Percentiles rank a stretch among this genome's conserved stretches.
These are phyloP conservation scores for Amphipyra tragopoginis DNA, from an alignment of 2,888 invertebrate genomes.

Conservation along the genomic window DNA sequence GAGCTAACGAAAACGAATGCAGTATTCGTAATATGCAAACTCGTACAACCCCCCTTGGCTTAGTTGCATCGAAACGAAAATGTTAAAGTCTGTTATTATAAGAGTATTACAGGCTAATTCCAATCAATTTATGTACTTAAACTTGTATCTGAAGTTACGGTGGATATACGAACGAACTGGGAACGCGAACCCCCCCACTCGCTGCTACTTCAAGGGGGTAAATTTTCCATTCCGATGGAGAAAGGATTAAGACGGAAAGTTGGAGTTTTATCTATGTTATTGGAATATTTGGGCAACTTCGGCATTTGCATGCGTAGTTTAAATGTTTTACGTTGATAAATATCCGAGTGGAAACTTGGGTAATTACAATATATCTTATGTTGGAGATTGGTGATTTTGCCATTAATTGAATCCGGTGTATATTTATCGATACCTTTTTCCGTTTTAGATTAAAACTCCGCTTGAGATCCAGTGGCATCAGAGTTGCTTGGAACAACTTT, in stretches of 20 bases:
- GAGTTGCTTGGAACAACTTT: too few relatives aligned
- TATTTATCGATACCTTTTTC: constrained; percentile 17
- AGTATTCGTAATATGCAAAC: too few relatives aligned
- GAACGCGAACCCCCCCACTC: constrained; percentile 34
- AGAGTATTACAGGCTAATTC: constrained; percentile 10
- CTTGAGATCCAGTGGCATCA: too few relatives aligned
- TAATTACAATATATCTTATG: constrained; percentile 55
- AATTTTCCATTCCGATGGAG: constrained; percentile 57
- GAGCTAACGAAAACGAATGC: too few relatives aligned
- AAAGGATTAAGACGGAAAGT: constrained; percentile 61
- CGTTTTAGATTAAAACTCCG: too few relatives aligned
- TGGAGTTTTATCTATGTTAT: constrained; percentile 60
- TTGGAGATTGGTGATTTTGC: constrained; percentile 30
- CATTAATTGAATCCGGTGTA: constrained; percentile 44
- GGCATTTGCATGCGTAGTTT: constrained; percentile 44
- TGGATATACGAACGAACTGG: constrained; percentile 26
- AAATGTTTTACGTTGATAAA: constrained; percentile 56
- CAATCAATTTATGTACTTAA: constrained; percentile 41
- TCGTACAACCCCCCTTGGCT: too few relatives aligned
- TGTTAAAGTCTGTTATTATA: too few relatives aligned
- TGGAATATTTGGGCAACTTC: constrained; percentile 54
- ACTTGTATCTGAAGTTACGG: constrained; percentile 32
- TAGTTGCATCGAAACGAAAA: too few relatives aligned
- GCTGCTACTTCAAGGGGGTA: constrained; percentile 53
- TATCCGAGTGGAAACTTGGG: constrained; percentile 47